These are phyloP conservation scores for zebrafish (Danio rerio) DNA, from an alignment of 2,113 vertebrate species.

Conservation along the genomic window DNA sequence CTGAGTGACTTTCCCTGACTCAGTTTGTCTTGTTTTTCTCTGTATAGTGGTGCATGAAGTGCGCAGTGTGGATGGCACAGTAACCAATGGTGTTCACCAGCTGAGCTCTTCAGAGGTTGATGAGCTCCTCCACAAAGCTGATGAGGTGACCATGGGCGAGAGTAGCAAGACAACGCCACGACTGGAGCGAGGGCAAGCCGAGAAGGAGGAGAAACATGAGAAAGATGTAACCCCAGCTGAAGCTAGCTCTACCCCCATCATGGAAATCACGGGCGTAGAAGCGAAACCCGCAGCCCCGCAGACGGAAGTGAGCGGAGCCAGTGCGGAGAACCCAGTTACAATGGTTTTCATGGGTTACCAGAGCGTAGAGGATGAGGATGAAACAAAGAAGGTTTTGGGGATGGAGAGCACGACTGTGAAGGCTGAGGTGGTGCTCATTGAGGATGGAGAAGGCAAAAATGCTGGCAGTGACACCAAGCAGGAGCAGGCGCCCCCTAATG, in stretches of 20 bases:
- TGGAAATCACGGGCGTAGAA: constrained; percentile 83
- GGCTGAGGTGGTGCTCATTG: constrained; percentile 90
- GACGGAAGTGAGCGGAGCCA: constrained; percentile 62
- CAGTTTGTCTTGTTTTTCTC: constrained; percentile 1
- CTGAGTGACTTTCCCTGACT: neutral
- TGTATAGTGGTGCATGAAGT: constrained; percentile 89
- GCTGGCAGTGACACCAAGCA: constrained; percentile 40
- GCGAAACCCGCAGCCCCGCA: constrained; percentile 46
- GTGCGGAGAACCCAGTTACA: constrained; percentile 86
- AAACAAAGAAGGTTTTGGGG: constrained; percentile 91
- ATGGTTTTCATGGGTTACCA: constrained; percentile 99
- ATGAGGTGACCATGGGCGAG: constrained; percentile 80
- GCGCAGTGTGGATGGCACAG: constrained; percentile 73
- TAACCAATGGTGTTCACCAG: constrained; percentile 82
- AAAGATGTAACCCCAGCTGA: constrained; percentile 37
- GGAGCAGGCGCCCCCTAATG: constrained; percentile 71
- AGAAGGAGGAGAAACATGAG: constrained; percentile 5
- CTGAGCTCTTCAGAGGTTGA: constrained; percentile 91
- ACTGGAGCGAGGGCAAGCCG: neutral
- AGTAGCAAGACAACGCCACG: constrained; percentile 35
- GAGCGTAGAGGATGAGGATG: constrained; percentile 88
- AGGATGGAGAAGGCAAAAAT: constrained; percentile 75
- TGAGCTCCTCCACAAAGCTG: constrained; percentile 91
- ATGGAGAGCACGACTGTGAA: constrained; percentile 88
- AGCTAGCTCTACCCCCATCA: constrained; percentile 53